Percentiles rank a stretch among this genome's conserved stretches.
These are phyloP conservation scores for Philonicus albiceps DNA, from an alignment of 2,888 invertebrate genomes.

Conservation along the genomic window DNA sequence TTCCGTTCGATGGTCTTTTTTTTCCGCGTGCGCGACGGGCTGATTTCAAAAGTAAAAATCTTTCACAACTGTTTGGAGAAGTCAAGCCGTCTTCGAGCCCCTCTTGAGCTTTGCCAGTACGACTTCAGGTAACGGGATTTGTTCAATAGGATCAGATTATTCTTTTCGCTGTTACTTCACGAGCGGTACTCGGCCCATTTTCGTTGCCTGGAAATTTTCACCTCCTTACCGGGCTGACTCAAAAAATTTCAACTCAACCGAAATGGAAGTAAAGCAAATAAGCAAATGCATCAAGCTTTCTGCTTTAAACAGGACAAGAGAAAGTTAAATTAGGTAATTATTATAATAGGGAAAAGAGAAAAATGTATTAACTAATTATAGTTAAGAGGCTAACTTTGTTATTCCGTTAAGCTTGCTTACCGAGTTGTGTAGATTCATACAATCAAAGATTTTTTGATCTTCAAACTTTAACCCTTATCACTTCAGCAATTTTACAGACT, in stretches of 20 bases:
- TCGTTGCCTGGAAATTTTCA: background rate
- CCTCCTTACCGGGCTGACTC: background rate
- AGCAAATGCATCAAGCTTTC: too few relatives aligned
- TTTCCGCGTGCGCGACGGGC: background rate
- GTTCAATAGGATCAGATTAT: slow-evolving; percentile 37
- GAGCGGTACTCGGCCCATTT: slow-evolving; percentile 11
- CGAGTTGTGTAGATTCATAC: too few relatives aligned
- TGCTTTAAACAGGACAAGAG: too few relatives aligned
- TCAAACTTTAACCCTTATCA: too few relatives aligned
- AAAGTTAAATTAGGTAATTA: too few relatives aligned
- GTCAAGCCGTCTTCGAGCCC: background rate
- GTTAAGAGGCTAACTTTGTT: too few relatives aligned
- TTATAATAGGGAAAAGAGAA: too few relatives aligned
- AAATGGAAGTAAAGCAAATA: background rate
- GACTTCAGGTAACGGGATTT: slow-evolving; percentile 15
- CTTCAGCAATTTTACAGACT: too few relatives aligned
- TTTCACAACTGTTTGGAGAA: background rate
- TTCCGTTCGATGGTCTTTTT: background rate
- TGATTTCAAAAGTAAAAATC: background rate
- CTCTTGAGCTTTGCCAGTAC: background rate
- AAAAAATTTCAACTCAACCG: background rate
- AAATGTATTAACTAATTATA: too few relatives aligned
- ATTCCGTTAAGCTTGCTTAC: too few relatives aligned
- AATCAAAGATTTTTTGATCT: too few relatives aligned
- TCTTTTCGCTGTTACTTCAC: background rate